A percentile compares a stretch with the other conserved stretches of the same genome.
These are phyloP conservation scores for Chromobotia macracanthus DNA, from an alignment of 2,797 vertebrate species.

Conservation along the genomic window DNA sequence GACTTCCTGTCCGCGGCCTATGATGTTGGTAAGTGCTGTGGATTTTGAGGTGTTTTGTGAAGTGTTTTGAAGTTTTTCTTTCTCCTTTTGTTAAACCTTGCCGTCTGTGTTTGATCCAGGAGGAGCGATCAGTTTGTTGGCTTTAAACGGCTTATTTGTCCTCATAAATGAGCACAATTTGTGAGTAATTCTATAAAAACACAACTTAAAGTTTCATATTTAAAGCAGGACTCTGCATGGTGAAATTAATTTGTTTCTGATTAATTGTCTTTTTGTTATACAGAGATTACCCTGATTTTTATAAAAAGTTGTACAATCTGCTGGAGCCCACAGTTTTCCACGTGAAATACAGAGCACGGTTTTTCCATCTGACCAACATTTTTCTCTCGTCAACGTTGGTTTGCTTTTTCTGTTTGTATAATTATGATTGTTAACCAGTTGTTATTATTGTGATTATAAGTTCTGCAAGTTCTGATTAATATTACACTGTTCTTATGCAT, in stretches of 20 bases:
- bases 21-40: slow-evolving; percentile 83
- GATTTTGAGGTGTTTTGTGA: too few species aligned
- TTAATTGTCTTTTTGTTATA: slow-evolving; percentile 13
- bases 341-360: slow-evolving; percentile 90
- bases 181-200: slow-evolving; percentile 78
- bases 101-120: slow-evolving; percentile 71
- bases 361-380: slow-evolving; percentile 89
- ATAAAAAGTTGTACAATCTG: slow-evolving; percentile 91
- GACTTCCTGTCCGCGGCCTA: slow-evolving; percentile 94
- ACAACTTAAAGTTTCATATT: background rate
- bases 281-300: slow-evolving; percentile 97
- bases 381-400: slow-evolving; percentile 94
- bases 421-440: background rate
- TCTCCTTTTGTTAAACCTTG: slow-evolving; percentile 30
- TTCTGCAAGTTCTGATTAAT: too few species aligned
- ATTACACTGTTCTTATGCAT: too few species aligned
- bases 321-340: slow-evolving; percentile 92
- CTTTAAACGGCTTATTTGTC: slow-evolving; percentile 92
- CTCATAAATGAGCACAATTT: slow-evolving; percentile 95
- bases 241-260: background rate
- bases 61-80: background rate
- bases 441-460: too few species aligned
- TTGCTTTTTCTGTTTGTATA: background rate
- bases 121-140: slow-evolving; percentile 92
- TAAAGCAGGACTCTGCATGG: background rate